Percentiles rank a stretch among this genome's conserved stretches.
Conservation (phyloP, 2,113 vertebrate species). For the Chaetorhynchus papuensis region DNA sequence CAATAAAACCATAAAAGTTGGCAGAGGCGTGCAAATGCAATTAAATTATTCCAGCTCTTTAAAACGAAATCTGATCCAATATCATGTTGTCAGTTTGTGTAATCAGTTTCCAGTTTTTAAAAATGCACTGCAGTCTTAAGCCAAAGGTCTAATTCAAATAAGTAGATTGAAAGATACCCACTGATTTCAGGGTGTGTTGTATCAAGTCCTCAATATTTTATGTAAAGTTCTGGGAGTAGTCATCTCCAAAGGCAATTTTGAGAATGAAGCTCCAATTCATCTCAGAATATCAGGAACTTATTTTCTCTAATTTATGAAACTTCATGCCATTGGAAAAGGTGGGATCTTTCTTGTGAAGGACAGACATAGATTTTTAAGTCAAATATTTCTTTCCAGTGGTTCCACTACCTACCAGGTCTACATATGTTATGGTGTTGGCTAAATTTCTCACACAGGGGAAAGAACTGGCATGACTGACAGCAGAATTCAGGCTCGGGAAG, state of each 20-base stretch:
- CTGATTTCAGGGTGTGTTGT: background rate
- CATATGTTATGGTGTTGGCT: background rate
- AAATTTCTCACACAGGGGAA: background rate
- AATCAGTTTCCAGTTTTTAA: background rate
- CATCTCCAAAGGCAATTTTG: background rate
- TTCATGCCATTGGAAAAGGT: background rate
- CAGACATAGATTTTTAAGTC: background rate
- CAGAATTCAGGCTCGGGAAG: background rate
- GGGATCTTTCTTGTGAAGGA: background rate
- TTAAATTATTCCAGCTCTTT: conserved; percentile 40
- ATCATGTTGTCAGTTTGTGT: background rate
- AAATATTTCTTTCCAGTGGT: background rate
- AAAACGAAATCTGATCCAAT: conserved; percentile 14
- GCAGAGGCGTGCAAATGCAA: background rate
- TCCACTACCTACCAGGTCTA: background rate
- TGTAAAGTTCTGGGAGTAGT: background rate
- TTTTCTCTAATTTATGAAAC: background rate
- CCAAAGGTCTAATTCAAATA: background rate
- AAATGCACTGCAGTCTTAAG: background rate
- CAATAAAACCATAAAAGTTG: conserved; percentile 15
- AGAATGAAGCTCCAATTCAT: background rate
- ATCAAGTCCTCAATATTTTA: background rate
- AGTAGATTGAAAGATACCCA: background rate
- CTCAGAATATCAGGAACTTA: background rate
- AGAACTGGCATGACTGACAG: background rate